Percentiles rank a stretch among this genome's conserved stretches.
Evolutionary conservation across 2,888 invertebrate species (phyloP).

Genomic region (Allygus modestus): DNA sequence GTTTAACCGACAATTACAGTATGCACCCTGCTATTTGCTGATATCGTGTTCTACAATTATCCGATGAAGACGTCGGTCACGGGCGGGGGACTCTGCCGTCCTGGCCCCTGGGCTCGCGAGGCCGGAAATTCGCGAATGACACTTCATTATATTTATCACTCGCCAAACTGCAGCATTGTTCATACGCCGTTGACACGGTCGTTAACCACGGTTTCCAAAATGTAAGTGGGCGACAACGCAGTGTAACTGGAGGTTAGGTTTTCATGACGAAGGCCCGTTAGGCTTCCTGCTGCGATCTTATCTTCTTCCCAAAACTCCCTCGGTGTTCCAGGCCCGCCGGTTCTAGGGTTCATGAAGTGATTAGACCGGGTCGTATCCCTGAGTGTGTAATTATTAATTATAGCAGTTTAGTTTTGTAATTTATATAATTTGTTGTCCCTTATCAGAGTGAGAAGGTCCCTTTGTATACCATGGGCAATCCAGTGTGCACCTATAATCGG

Average conservation of each 20-base stretch:
- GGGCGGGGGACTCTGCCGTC: constrained; percentile 13
- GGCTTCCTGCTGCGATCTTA: background rate
- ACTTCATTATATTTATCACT: background rate
- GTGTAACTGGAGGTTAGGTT: background rate
- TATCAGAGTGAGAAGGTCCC: background rate
- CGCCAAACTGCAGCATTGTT: no score
- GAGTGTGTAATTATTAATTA: background rate
- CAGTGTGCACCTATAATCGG: no score
- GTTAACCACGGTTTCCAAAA: background rate
- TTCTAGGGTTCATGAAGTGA: no score
- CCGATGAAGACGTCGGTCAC: constrained; percentile 53
- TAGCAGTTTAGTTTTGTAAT: background rate
- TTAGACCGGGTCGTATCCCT: background rate
- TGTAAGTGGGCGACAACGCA: background rate
- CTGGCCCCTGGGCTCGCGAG: background rate
- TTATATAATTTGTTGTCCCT: background rate
- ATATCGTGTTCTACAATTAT: constrained; percentile 24
- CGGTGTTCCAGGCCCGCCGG: background rate
- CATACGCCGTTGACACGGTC: background rate
- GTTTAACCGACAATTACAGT: constrained; percentile 21
- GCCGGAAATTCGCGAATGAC: constrained; percentile 15
- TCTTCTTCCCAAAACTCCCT: background rate
- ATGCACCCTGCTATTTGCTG: constrained; percentile 38
- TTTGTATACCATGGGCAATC: no score
- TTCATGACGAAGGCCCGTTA: background rate